These are phyloP conservation scores for Rhagoletis pomonella DNA, from an alignment of 1,140 invertebrate species.

Conservation along the genomic window DNA sequence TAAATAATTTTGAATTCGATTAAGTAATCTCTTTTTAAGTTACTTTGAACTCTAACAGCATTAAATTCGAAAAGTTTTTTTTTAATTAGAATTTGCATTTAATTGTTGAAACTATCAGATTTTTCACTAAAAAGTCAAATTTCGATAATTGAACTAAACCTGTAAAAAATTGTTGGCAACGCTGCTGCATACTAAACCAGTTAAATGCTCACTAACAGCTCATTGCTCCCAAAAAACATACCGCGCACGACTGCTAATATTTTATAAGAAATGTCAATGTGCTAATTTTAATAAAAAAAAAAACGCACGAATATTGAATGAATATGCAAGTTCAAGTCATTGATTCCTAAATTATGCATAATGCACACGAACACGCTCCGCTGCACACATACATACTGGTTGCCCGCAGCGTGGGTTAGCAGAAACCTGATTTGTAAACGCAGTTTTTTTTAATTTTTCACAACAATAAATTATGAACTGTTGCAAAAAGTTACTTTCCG, in stretches of 20 bases:
- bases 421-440: no score
- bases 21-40: no score
- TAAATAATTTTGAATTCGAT: no score
- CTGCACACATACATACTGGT: background rate
- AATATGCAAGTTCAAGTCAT: no score
- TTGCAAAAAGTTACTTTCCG: background rate
- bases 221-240: background rate
- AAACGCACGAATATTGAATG: no score
- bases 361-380: background rate
- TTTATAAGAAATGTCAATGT: conserved; percentile 4
- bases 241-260: background rate
- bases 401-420: background rate
- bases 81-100: background rate
- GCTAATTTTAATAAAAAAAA: conserved; percentile 8
- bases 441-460: no score
- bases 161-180: background rate
- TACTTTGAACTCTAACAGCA: no score
- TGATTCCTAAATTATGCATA: background rate
- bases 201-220: background rate
- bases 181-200: background rate
- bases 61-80: background rate
- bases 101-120: background rate
- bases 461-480: background rate
- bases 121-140: background rate
- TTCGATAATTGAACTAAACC: background rate